Evolutionary conservation across 2,888 invertebrate genomes (phyloP).

Genomic region (Oegoconia quadripuncta): DNA sequence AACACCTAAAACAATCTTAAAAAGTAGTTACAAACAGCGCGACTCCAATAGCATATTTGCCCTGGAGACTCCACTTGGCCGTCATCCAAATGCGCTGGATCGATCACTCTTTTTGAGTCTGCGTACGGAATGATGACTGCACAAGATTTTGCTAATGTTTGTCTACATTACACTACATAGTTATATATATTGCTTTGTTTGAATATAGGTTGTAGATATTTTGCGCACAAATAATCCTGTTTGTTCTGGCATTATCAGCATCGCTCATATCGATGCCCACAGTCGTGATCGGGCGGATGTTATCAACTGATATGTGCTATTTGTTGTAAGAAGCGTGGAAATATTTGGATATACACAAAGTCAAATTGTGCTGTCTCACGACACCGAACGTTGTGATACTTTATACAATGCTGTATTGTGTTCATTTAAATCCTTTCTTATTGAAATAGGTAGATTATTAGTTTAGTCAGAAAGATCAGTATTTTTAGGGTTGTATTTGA

Average conservation of each 20-base stretch:
- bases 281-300: slow-evolving; percentile 5
- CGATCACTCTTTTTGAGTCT: slow-evolving; percentile 60
- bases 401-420: neutral
- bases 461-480: too few relatives aligned
- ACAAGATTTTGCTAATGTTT: slow-evolving; percentile 34
- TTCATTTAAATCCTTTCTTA: too few relatives aligned
- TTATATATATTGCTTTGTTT: too few relatives aligned
- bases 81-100: slow-evolving; percentile 66
- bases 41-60: slow-evolving; percentile 33
- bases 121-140: slow-evolving; percentile 52
- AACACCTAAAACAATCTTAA: slow-evolving; percentile 10
- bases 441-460: too few relatives aligned
- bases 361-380: neutral
- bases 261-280: neutral
- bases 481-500: too few relatives aligned
- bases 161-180: slow-evolving; percentile 8
- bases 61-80: slow-evolving; percentile 65
- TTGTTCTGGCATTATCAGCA: neutral
- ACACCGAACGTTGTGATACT: neutral
- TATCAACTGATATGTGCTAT: neutral
- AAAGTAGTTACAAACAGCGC: slow-evolving; percentile 20
- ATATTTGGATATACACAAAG: slow-evolving; percentile 1
- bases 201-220: neutral
- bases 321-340: slow-evolving; percentile 6
- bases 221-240: slow-evolving; percentile 1